Evolutionary conservation across 1,140 invertebrate genomes (phyloP), one percentile per base, ranked within the genome.

Genomic region (Agrilus planipennis): DNA sequence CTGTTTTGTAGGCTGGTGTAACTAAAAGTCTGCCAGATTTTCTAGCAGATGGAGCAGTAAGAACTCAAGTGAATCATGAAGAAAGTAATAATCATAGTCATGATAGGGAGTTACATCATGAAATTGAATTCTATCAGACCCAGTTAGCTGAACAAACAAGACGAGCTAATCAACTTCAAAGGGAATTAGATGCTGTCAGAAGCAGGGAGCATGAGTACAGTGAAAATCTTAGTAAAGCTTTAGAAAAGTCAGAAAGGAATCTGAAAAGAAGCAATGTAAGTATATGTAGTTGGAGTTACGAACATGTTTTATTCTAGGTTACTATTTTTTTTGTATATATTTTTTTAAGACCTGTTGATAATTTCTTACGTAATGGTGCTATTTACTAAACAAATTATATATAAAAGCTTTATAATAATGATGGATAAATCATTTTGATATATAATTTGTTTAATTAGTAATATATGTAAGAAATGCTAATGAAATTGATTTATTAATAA

Each of bases 1-100:
- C 12, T 14, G n/a, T 46, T 45, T 27, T 15, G 25, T 35, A 58
- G 55, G 36, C 61, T 11, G 67, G 57, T 30, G 61, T 69, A n/a
- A 67, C 71, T 6, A 76, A 78, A 58, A 74, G 76, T 56, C 62
- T 81, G 34, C 79, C 79, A 12, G 79, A 83, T 50, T 83, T 83
- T 60, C 64, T 83, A 21, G 78, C 76, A 11, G 79, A 83, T 57
- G 77, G 77, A 9, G 76, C 79, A 10, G 79, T 81, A 44, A 63
- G 61, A 19, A 57, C 58, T 18, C 58, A 58, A 41, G 45, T 39
- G 17, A 52, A 53, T 35, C 31, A 44, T n/a, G 41, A 65, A 42
- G 65, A 67, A 47, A 60, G 65, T 19, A 61, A 60, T 16, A 60
- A 62, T 38, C 54, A 65, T 10, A 52, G 68, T 27, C 60, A 64